These are phyloP conservation scores for Centropus bengalensis DNA, from an alignment of 2,113 vertebrate genomes.

Conservation along the genomic window DNA sequence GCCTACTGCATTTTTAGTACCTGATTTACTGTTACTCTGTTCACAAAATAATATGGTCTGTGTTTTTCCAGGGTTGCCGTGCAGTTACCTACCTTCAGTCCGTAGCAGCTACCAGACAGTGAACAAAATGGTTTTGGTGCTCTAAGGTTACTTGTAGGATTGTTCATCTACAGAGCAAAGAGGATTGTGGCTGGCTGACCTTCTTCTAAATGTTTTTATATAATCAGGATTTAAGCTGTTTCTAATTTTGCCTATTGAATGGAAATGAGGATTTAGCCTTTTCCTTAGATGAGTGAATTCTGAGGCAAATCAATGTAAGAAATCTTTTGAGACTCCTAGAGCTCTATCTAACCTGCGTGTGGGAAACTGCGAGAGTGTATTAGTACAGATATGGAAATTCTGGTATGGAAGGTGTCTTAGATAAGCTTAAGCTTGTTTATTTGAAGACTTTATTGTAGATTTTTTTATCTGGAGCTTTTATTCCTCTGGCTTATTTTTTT, in stretches of 20 bases:
- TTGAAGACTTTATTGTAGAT: too few relatives aligned
- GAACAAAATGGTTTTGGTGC: not conserved
- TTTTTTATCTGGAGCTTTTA: too few relatives aligned
- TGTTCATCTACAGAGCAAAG: not conserved
- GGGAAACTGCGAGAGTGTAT: not conserved
- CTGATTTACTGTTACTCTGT: not conserved
- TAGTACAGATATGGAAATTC: not conserved
- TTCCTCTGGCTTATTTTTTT: too few relatives aligned
- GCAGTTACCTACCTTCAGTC: not conserved
- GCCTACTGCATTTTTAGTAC: not conserved
- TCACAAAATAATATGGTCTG: not conserved
- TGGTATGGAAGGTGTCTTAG: not conserved
- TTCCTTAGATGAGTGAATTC: not conserved
- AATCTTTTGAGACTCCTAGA: not conserved
- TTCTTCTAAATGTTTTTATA: not conserved
- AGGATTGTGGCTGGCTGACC: conserved; percentile 18
- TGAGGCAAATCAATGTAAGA: not conserved
- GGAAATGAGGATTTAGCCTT: not conserved
- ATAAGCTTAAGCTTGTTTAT: too few relatives aligned
- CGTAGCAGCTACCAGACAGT: not conserved
- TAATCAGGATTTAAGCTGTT: conserved; percentile 16
- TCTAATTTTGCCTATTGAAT: conserved; percentile 34
- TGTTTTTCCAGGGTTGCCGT: not conserved
- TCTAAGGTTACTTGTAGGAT: not conserved
- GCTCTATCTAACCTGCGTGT: not conserved